Evolutionary conservation across 64 coral and sea anemone genomes (phyloP).

Genomic region (Stichodactyla mertensii): DNA sequence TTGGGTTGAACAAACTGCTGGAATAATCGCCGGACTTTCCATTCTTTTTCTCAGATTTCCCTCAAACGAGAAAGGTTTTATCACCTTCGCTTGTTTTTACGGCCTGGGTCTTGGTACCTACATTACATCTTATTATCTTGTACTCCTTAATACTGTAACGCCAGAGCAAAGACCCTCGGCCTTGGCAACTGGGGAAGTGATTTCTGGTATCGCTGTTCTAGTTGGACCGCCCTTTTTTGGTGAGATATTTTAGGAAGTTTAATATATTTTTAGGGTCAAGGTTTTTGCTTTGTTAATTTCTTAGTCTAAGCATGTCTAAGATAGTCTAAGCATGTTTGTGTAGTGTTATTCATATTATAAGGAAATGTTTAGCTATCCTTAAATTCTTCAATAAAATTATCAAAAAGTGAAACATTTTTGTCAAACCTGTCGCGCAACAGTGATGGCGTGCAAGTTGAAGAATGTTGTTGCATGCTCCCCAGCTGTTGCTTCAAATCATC

Average conservation of each 20-base stretch:
- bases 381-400: no score
- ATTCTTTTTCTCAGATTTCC: slow-evolving; percentile 9
- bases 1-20: slow-evolving; percentile 24
- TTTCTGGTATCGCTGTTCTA: not conserved
- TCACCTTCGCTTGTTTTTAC: slow-evolving; percentile 6
- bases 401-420: no score
- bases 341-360: no score
- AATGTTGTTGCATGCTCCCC: no score
- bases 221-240: slow-evolving; percentile 2
- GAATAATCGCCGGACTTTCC: not conserved
- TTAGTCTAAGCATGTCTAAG: no score
- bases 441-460: no score
- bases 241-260: not conserved
- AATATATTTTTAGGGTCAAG: no score
- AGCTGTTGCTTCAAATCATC: no score
- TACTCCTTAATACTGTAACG: slow-evolving; percentile 27
- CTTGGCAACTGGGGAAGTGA: slow-evolving; percentile 13
- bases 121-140: slow-evolving; percentile 7
- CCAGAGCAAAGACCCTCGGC: slow-evolving; percentile 1
- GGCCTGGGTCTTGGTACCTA: slow-evolving; percentile 27
- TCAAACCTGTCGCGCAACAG: no score
- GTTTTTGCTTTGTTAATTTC: no score
- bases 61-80: slow-evolving; percentile 4
- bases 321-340: no score
- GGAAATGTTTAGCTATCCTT: no score